Evolutionary conservation across 2,888 invertebrate species (phyloP).

Genomic region (Ypsolopha sequella): DNA sequence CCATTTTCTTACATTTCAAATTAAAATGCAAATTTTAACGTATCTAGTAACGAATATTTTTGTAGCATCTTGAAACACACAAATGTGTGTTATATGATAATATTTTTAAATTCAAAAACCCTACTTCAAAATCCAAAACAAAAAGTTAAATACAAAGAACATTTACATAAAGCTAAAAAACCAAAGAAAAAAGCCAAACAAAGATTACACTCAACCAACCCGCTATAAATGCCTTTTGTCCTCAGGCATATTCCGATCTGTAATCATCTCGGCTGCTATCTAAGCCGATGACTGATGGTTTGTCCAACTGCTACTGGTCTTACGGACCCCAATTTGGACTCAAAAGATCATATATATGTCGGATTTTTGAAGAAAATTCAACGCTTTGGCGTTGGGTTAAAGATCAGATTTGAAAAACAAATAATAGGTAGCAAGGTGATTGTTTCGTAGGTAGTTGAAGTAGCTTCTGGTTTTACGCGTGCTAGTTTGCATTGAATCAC

Average conservation of each 20-base stretch:
- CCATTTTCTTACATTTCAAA: no score
- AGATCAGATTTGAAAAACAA: not conserved
- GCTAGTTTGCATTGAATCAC: not conserved
- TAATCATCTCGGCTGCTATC: constrained; percentile 51
- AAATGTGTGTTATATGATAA: no score
- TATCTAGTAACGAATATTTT: no score
- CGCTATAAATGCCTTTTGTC: constrained; percentile 24
- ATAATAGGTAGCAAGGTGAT: constrained; percentile 3
- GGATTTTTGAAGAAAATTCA: constrained; percentile 15
- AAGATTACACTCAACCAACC: constrained; percentile 11
- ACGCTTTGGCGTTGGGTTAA: constrained; percentile 10
- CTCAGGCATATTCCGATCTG: constrained; percentile 35
- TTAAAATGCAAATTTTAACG: no score
- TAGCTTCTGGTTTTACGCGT: constrained; percentile 21
- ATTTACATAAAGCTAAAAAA: not conserved
- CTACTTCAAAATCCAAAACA: no score
- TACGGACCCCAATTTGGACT: constrained; percentile 19
- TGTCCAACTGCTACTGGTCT: constrained; percentile 62
- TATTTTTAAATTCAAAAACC: no score
- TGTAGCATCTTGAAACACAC: no score
- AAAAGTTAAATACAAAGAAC: no score
- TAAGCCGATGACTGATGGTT: constrained; percentile 61
- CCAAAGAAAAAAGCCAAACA: constrained; percentile 7
- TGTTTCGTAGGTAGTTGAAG: not conserved
- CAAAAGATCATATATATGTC: constrained; percentile 21